phyloP scores from a whole-genome alignment of 2,888 invertebrate genomes.

The Eremobia ochroleuca region DNA sequence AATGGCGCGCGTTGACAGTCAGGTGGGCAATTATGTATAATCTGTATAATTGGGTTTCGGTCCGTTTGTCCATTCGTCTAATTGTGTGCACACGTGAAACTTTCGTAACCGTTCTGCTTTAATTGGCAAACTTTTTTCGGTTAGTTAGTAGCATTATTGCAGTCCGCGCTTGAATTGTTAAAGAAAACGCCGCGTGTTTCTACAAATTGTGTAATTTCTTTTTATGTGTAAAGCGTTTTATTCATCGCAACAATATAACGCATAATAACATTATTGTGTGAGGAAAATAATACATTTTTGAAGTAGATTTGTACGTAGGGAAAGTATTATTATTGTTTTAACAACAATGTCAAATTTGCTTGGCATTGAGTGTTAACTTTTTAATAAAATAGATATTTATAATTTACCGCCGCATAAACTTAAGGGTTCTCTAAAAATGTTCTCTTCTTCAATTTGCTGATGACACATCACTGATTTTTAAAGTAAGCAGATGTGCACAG shows the following conservation, averaged over 20 bases:
- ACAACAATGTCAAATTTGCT: conserved; percentile 3
- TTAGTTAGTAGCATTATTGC: conserved; percentile 67
- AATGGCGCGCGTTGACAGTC: conserved; percentile 63
- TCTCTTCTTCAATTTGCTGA: too few species aligned
- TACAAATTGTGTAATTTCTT: conserved; percentile 59
- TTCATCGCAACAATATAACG: conserved; percentile 17
- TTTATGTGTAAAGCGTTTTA: conserved; percentile 38
- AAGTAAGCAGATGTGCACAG: too few species aligned
- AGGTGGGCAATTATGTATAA: conserved; percentile 63
- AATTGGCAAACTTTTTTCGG: conserved; percentile 73
- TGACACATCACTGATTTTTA: too few species aligned
- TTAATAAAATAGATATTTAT: too few species aligned
- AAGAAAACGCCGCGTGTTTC: conserved; percentile 63
- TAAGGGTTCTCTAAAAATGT: too few species aligned
- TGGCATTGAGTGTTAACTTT: neutral
- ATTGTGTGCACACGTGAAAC: conserved; percentile 71
- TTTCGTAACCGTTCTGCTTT: conserved; percentile 73
- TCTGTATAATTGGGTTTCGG: conserved; percentile 73
- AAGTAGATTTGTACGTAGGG: neutral
- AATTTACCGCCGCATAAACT: too few species aligned
- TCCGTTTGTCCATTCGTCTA: conserved; percentile 71
- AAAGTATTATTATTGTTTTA: conserved; percentile 2
- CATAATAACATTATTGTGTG: neutral
- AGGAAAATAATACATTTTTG: conserved; percentile 18
- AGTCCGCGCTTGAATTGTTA: conserved; percentile 68